These are phyloP conservation scores for Halichondria panicea DNA, from an alignment of 37 sponge, comb jelly and placozoan genomes.

Conservation along the genomic window DNA sequence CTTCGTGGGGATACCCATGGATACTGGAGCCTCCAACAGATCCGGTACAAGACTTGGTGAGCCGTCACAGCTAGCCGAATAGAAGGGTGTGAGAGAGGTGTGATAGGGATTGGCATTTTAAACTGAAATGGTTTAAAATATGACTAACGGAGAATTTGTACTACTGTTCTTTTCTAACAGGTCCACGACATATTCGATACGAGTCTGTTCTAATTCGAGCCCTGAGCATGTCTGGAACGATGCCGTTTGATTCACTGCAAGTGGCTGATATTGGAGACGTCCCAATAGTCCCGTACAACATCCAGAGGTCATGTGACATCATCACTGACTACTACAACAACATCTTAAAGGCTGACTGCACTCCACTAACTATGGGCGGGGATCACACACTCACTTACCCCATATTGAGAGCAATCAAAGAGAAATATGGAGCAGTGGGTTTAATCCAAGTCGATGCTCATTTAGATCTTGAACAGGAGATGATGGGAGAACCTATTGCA, in stretches of 20 bases:
- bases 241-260: constrained; percentile 59
- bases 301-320: constrained; percentile 33
- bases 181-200: constrained; percentile 37
- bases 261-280: constrained; percentile 84
- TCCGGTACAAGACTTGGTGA: constrained; percentile 69
- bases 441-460: constrained; percentile 82
- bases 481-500: constrained; percentile 59
- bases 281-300: constrained; percentile 53
- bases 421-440: constrained; percentile 62
- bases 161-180: not conserved
- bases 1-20: constrained; percentile 79
- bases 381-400: constrained; percentile 75
- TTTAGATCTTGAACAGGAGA: constrained; percentile 34
- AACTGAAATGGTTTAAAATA: too few relatives aligned
- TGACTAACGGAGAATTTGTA: too few relatives aligned
- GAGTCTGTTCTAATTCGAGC: constrained; percentile 49
- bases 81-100: too few relatives aligned
- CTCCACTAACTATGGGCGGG: constrained; percentile 71
- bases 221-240: constrained; percentile 34
- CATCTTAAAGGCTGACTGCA: constrained; percentile 37
- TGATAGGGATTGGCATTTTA: too few relatives aligned
- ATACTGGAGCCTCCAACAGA: constrained; percentile 44
- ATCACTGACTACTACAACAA: constrained; percentile 47
- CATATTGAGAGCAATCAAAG: constrained; percentile 54
- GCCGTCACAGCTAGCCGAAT: too few relatives aligned